Base-by-base conservation (phyloP, 1,140 invertebrate species). In the Tetragnatha versicolor region DNA sequence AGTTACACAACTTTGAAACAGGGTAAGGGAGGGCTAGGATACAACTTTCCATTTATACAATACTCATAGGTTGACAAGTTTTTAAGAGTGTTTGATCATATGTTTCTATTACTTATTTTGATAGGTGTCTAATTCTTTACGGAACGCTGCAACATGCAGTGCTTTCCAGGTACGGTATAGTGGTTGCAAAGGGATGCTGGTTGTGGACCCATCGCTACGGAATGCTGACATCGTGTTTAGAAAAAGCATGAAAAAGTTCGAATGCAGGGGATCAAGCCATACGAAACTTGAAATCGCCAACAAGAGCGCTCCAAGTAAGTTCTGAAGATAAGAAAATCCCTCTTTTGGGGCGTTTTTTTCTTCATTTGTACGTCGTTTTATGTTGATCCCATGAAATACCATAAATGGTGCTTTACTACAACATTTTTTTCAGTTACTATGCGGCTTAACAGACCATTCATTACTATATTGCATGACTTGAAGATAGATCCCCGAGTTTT, bases 111-210 rank as follows among this genome's bases (percentile, higher is more conserved):
- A 31, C 49, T 55, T 35, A 5, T 69, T 3, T 69, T 55, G 22
- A 0, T 35, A 80, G 79, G 61, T 80, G 22, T 12, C 22, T 6
- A 51, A 68, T n/a, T 33, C 47, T 69, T 14, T 75, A 3, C 17
- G 42, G 3, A 45, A 66, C 14, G 45, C 20, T 20, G 31, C 39
- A 7, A 22, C 69, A 1, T 80, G 75, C n/a, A 76, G 81, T 27
- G 82, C 82, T 9, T 80, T 81, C 35, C 82, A 83, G 37, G 82
- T 83, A 35, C 79, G 82, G 6, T 83, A 80, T 47, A 53, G 65
- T 58, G 82, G 82, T 12, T 82, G 63, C n/a, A 83, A 83, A 63
- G 82, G 82, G 0, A 83, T 83, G 82, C 47, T 83, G 20, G 80
- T 79, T 14, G 12, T 73, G 1, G 75, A 83, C 51, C 72, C 76